Evolutionary conservation across 1,140 invertebrate species (phyloP).

Genomic region (Leptinotarsa defecta): DNA sequence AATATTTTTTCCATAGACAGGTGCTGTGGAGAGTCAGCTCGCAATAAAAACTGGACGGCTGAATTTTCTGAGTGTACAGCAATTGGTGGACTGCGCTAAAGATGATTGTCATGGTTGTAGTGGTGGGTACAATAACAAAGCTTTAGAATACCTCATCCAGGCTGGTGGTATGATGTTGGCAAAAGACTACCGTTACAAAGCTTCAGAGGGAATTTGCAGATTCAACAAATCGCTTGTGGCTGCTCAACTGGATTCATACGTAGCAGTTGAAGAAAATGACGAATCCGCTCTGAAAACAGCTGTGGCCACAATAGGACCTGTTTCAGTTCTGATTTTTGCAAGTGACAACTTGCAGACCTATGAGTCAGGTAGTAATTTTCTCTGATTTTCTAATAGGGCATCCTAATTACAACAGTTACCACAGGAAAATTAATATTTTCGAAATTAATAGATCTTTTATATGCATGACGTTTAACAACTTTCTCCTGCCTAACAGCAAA

Average conservation of each 20-base stretch:
- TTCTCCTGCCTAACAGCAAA: too few species aligned
- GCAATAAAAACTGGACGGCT: slow-evolving; percentile 8
- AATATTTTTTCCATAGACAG: slow-evolving; percentile 14
- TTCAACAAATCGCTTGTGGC: slow-evolving; percentile 68
- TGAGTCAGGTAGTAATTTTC: slow-evolving; percentile 64
- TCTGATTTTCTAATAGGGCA: not conserved
- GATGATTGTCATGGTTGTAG: slow-evolving; percentile 74
- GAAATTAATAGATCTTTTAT: too few species aligned
- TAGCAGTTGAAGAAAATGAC: slow-evolving; percentile 65
- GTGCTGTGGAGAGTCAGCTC: slow-evolving; percentile 15
- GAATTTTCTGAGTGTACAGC: slow-evolving; percentile 24
- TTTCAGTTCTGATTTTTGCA: slow-evolving; percentile 77
- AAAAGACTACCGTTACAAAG: slow-evolving; percentile 85
- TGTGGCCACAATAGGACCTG: slow-evolving; percentile 79
- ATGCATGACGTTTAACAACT: too few species aligned
- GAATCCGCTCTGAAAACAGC: slow-evolving; percentile 73
- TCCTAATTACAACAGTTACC: not conserved
- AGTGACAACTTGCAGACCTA: slow-evolving; percentile 75
- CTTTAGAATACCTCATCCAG: slow-evolving; percentile 87
- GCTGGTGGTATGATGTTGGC: slow-evolving; percentile 84
- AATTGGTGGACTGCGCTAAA: slow-evolving; percentile 26
- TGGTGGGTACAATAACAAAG: slow-evolving; percentile 91
- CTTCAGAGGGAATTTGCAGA: slow-evolving; percentile 67
- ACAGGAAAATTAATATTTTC: too few species aligned
- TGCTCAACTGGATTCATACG: slow-evolving; percentile 76